Evolutionary conservation across 2,888 invertebrate species (phyloP).

Genomic region (Drosophila mulleri): DNA sequence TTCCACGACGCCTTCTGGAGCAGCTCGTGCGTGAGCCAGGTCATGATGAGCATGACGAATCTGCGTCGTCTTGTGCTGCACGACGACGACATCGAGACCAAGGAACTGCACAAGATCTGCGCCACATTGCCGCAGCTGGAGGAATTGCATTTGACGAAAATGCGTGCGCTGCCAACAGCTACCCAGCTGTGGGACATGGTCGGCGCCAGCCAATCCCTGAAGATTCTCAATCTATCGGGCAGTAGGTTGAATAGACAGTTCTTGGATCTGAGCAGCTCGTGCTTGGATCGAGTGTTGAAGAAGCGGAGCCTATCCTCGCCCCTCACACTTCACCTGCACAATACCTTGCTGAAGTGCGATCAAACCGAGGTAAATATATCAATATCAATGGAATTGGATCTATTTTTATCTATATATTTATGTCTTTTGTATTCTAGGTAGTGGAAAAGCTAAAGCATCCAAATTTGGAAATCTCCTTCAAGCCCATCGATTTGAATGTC

Average conservation of each 20-base stretch:
- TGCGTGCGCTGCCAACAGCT: slow-evolving; percentile 50
- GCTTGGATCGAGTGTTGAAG: background rate
- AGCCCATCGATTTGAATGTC: slow-evolving; percentile 29
- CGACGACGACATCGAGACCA: slow-evolving; percentile 51
- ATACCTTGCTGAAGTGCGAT: slow-evolving; percentile 9
- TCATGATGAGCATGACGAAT: slow-evolving; percentile 33
- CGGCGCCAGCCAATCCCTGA: slow-evolving; percentile 4
- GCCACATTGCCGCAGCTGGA: slow-evolving; percentile 38
- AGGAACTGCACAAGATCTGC: slow-evolving; percentile 40
- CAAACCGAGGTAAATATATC: slow-evolving; percentile 13
- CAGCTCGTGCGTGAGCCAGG: slow-evolving; percentile 13
- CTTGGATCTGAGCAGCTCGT: background rate
- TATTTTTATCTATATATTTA: background rate
- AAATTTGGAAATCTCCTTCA: slow-evolving; percentile 32
- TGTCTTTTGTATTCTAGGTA: slow-evolving; percentile 15
- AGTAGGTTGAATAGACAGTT: slow-evolving; percentile 27
- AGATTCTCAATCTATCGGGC: slow-evolving; percentile 42
- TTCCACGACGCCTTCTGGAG: slow-evolving; percentile 54
- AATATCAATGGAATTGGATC: background rate
- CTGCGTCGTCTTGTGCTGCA: slow-evolving; percentile 44
- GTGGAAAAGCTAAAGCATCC: slow-evolving; percentile 26
- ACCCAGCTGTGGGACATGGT: slow-evolving; percentile 48
- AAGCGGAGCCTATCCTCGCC: background rate
- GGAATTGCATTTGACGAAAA: slow-evolving; percentile 56
- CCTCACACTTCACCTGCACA: slow-evolving; percentile 35